Percentiles rank a stretch among this genome's conserved stretches.
These are phyloP conservation scores for Manis crassicaudata DNA, from an alignment of 2,797 vertebrate genomes.

Conservation along the genomic window DNA sequence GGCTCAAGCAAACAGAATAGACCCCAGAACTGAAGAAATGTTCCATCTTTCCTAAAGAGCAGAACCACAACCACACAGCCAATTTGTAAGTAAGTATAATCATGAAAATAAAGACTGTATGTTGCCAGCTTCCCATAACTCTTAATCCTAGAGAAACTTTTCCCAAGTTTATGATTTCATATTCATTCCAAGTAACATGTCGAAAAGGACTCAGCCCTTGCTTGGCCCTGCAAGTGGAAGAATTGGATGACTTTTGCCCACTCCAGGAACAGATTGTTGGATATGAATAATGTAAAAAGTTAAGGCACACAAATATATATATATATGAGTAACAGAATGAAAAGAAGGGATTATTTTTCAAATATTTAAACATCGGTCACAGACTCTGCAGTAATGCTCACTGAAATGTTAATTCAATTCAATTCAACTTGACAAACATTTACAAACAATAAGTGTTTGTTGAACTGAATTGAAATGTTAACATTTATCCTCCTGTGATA, in stretches of 20 bases:
- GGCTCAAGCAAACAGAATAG: not conserved
- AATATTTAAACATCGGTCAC: conserved; percentile 72
- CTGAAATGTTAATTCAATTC: conserved; percentile 75
- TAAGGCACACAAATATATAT: not conserved
- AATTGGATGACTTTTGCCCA: not conserved
- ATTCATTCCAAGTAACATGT: not conserved
- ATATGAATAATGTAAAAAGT: not conserved
- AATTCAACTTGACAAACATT: conserved; percentile 73
- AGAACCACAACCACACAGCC: not conserved
- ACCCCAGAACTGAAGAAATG: not conserved
- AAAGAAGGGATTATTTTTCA: conserved; percentile 55
- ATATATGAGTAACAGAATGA: not conserved
- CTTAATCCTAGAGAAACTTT: not conserved
- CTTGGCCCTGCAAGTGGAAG: not conserved
- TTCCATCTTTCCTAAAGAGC: not conserved
- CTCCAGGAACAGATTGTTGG: not conserved
- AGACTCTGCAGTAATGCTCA: conserved; percentile 46
- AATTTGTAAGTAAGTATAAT: conserved; percentile 31
- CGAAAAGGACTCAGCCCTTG: not conserved
- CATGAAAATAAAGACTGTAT: not conserved
- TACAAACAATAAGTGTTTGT: conserved; percentile 75
- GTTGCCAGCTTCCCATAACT: not conserved
- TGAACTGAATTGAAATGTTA: conserved; percentile 75
- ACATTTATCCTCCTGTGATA: conserved; percentile 73
- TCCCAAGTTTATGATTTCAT: not conserved